A percentile compares a stretch with the other conserved stretches of the same genome.
phyloP scores from a whole-genome alignment of 2,888 invertebrate species.

The Cremastobaeus sp. region DNA sequence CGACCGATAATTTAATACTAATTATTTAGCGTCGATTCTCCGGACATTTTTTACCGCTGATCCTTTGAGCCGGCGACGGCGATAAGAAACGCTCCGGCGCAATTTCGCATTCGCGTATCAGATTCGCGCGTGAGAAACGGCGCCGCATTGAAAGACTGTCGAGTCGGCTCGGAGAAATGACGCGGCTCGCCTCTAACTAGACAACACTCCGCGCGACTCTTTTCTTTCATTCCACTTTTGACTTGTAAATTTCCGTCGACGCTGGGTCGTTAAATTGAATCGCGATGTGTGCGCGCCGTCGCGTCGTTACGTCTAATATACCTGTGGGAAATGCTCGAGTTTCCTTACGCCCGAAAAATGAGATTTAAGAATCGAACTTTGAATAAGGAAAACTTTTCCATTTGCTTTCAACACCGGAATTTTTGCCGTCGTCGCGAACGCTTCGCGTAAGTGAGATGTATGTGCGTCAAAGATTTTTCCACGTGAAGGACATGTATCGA shows the following conservation, averaged over 20 bases:
- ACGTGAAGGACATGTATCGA: no score
- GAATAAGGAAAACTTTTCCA: no score
- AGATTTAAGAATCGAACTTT: no score
- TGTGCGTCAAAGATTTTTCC: no score
- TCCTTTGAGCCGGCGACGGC: no score
- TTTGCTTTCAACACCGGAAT: no score
- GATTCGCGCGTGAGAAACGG: conserved; percentile 73
- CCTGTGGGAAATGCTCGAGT: conserved; percentile 19
- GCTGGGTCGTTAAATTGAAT: conserved; percentile 49
- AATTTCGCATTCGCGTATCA: conserved; percentile 76
- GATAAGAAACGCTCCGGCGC: no score
- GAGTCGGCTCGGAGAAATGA: conserved; percentile 72
- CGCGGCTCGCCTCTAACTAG: conserved; percentile 65
- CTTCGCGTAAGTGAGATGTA: no score
- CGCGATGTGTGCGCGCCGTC: conserved; percentile 39
- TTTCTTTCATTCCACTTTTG: conserved; percentile 44
- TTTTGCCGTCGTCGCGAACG: no score
- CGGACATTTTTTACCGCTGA: no score
- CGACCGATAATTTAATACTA: no score
- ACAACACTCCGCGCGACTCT: conserved; percentile 41
- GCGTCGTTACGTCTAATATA: conserved; percentile 33
- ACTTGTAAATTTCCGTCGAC: conserved; percentile 45
- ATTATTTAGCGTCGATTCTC: no score
- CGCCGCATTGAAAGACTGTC: conserved; percentile 71
- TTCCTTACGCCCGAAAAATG: conserved; percentile 3